Conservation (phyloP, 2,113 vertebrate species). For the Vulpes vulpes region DNA sequence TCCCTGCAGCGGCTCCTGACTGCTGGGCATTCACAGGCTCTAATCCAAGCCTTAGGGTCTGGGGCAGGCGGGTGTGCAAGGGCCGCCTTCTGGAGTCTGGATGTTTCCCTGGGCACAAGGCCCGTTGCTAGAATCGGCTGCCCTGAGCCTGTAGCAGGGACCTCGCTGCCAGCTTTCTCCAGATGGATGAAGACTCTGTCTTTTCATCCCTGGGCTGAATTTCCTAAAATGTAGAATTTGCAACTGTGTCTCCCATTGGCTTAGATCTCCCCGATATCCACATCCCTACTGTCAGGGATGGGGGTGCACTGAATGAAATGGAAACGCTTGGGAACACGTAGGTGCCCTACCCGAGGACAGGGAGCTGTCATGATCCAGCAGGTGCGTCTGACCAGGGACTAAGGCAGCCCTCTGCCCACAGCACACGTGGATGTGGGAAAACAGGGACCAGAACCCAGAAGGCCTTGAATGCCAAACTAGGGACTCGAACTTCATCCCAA, state of each 20-base stretch:
- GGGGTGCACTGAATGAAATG: accelerated
- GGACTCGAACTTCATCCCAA: neutral
- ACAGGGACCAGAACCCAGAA: accelerated
- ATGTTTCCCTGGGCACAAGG: accelerated
- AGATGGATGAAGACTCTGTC: accelerated
- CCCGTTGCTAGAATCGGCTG: neutral
- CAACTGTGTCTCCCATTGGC: neutral
- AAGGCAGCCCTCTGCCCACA: neutral
- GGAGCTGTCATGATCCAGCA: accelerated
- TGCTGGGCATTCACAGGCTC: accelerated
- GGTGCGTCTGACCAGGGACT: accelerated
- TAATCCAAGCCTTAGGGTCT: neutral
- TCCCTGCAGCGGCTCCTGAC: too few species aligned
- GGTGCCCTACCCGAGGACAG: neutral
- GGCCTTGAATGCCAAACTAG: neutral
- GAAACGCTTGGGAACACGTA: neutral
- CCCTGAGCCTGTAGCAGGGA: accelerated
- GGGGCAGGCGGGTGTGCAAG: neutral
- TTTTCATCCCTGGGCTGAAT: neutral
- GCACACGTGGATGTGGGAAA: accelerated
- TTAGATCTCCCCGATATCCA: neutral
- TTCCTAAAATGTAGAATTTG: neutral
- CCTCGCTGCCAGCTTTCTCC: accelerated
- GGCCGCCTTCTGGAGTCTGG: accelerated
- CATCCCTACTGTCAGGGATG: neutral